Evolutionary conservation across 1,140 invertebrate species (phyloP), one percentile per base, ranked within the genome.

Genomic region (Apis florea): DNA sequence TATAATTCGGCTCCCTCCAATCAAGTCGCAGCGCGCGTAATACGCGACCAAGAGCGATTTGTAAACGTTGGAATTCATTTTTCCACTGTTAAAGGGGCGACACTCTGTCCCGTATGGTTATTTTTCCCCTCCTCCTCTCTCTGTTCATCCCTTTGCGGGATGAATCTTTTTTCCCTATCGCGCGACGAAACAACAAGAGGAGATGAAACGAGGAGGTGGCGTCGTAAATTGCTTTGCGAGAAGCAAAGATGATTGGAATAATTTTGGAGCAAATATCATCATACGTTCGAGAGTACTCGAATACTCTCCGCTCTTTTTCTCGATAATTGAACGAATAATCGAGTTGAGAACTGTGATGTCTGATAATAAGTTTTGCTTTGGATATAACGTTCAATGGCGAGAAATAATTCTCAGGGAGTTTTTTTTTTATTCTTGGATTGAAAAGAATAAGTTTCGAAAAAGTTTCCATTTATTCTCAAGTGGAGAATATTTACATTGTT

Each of bases 231-330:
- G 31, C 26, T 74, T 71, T 49, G 64, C n/a, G 47, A 0, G 2
- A 71, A 63, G 49, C 67, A 26, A 31, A 40, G 31, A 40, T 51
- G 31, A 11, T 19, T 17, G 61, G 71, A 59, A 81, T 81, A 81
- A 81, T 81, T 75, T 40, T 26, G 63, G 47, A 67, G 40, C 51
- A 75, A 81, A 81, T 68, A 75, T 81, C 75, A 75, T 81, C 31
- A 5, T 40, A 40, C 2, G 31, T 40, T n/a, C n/a, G n/a, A n/a
- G n/a, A n/a, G n/a, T n/a, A n/a, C n/a, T n/a, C n/a, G 31, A 40
- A 40, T 40, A 6, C 31, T 40, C 31, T 40, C 3, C 31, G 31
- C 31, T 5, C 5, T 40, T 40, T 5, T 40, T 40, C 6, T 40
- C 31, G 31, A 40, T 6, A 40, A 40, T 6, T 40, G 0, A 40